phyloP scores from a whole-genome alignment of 2,888 invertebrate genomes.

The Eurytoma californica region DNA sequence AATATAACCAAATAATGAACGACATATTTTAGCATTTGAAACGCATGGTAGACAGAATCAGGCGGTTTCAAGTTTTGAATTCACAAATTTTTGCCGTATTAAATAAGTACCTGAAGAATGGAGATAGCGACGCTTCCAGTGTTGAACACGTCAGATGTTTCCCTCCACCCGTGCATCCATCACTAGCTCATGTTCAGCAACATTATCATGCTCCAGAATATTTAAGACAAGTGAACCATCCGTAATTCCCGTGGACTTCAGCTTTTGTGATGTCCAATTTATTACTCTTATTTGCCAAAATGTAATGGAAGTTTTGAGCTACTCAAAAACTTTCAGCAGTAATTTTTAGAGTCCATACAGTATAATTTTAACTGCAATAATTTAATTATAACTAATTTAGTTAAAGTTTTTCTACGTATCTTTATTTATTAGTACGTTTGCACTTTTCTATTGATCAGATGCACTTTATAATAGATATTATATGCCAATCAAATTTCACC shows the following conservation, averaged over 20 bases:
- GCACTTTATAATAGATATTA: slow-evolving; percentile 41
- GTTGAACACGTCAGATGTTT: slow-evolving; percentile 98
- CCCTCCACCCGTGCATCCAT: slow-evolving; percentile 93
- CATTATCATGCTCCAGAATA: slow-evolving; percentile 78
- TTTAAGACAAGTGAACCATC: slow-evolving; percentile 74
- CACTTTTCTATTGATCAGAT: slow-evolving; percentile 30
- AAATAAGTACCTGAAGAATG: slow-evolving; percentile 93
- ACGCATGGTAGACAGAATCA: slow-evolving; percentile 97
- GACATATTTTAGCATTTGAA: slow-evolving; percentile 85
- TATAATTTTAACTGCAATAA: slow-evolving; percentile 46
- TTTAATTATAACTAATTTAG: slow-evolving; percentile 35
- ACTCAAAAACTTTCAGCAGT: slow-evolving; percentile 33
- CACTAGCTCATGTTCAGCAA: slow-evolving; percentile 80
- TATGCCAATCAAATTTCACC: slow-evolving; percentile 36
- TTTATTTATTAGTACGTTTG: slow-evolving; percentile 42
- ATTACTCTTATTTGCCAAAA: slow-evolving; percentile 38
- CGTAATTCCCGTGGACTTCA: slow-evolving; percentile 21
- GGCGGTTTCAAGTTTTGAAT: slow-evolving; percentile 98
- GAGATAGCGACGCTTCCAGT: slow-evolving; percentile 87
- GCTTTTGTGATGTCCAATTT: slow-evolving; percentile 11
- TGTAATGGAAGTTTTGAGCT: slow-evolving; percentile 23
- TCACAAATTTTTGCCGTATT: slow-evolving; percentile 97
- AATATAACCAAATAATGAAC: not conserved
- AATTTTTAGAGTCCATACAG: slow-evolving; percentile 21
- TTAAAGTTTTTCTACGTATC: slow-evolving; percentile 5